These are phyloP conservation scores for Penaeus chinensis DNA, from an alignment of 1,140 invertebrate genomes.

Conservation along the genomic window DNA sequence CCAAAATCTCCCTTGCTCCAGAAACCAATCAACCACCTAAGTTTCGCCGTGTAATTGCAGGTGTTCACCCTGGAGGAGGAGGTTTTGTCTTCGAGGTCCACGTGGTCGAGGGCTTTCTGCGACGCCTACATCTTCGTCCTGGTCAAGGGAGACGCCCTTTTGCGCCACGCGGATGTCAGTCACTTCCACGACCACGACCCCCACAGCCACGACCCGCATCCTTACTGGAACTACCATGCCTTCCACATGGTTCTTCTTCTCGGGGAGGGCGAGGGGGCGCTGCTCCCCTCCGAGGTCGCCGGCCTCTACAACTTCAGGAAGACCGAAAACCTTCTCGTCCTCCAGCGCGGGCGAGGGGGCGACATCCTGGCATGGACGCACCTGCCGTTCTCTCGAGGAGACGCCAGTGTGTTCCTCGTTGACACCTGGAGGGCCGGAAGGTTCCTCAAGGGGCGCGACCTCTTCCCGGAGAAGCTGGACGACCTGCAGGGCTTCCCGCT, in stretches of 20 bases:
- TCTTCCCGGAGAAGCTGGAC: conserved; percentile 28
- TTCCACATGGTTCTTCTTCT: conserved; percentile 44
- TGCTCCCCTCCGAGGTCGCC: conserved; percentile 7
- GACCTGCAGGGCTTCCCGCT: conserved; percentile 37
- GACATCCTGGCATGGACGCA: conserved; percentile 42
- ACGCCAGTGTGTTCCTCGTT: background rate
- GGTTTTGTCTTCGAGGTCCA: background rate
- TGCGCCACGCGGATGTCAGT: conserved; percentile 28
- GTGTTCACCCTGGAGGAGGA: conserved; percentile 1
- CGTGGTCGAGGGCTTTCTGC: conserved; percentile 39
- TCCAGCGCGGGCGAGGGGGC: conserved; percentile 21
- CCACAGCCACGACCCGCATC: conserved; percentile 6
- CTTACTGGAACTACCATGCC: conserved; percentile 56
- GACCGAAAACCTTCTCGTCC: conserved; percentile 34
- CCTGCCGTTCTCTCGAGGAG: background rate
- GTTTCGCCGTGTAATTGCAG: background rate
- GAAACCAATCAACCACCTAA: background rate
- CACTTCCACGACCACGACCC: background rate
- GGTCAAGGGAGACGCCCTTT: conserved; percentile 5
- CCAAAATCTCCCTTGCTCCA: background rate
- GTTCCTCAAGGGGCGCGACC: background rate
- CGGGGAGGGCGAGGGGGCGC: background rate
- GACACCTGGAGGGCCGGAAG: conserved; percentile 17
- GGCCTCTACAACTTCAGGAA: conserved; percentile 46
- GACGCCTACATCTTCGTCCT: conserved; percentile 44